Evolutionary conservation across 2,113 vertebrate genomes (phyloP).

Genomic region (Brevimyrus niger): DNA sequence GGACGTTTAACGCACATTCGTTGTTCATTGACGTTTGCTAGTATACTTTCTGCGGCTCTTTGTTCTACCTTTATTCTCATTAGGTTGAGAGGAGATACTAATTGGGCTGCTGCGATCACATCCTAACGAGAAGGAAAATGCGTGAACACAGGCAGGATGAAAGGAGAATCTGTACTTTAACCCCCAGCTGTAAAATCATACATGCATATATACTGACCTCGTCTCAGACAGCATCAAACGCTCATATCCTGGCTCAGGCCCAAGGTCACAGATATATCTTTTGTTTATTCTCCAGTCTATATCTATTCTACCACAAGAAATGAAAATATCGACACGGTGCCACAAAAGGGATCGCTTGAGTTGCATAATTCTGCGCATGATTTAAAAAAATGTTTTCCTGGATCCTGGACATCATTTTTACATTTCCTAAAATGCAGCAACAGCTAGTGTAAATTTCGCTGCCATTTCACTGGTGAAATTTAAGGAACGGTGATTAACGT

Average conservation of each 20-base stretch:
- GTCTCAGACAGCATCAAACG: neutral
- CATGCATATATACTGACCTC: neutral
- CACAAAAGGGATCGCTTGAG: neutral
- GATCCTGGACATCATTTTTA: neutral
- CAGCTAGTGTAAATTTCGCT: neutral
- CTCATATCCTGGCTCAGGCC: neutral
- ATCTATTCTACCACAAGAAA: neutral
- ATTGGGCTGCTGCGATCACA: neutral
- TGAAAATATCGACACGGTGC: neutral
- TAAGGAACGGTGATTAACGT: neutral
- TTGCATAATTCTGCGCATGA: neutral
- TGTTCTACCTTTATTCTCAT: neutral
- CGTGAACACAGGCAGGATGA: neutral
- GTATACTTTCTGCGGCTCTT: neutral
- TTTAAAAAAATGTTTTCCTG: neutral
- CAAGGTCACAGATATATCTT: neutral
- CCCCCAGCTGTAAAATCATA: neutral
- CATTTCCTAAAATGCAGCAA: neutral
- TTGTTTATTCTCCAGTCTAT: neutral
- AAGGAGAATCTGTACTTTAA: neutral
- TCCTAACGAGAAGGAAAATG: neutral
- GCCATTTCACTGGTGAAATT: neutral
- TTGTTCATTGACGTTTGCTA: neutral
- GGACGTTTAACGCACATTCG: neutral
- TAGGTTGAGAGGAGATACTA: neutral